Evolutionary conservation across 2,888 invertebrate genomes (phyloP), one percentile per base, ranked within the genome.

Genomic region (Agrochola macilenta): DNA sequence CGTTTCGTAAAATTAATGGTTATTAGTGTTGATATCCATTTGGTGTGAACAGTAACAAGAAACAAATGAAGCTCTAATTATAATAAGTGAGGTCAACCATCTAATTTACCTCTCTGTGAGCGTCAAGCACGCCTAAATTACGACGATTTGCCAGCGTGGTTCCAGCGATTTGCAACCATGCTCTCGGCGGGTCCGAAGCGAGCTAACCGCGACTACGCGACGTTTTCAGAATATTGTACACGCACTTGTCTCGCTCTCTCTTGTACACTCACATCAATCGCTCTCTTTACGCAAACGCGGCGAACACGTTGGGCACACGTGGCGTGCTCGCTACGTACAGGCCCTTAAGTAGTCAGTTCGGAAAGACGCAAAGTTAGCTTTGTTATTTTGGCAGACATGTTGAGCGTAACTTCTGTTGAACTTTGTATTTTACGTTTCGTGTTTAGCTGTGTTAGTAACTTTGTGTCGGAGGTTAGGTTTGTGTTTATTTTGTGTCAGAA

Each of bases 341-440:
- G 11, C 43, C 43, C 11, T 43, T 43, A 65, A 14, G 17, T 14
- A 43, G n/a, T 57, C 14, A 7, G 57, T 66, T 57, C 57, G 12
- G 11, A 68, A 58, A 63, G 66, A 68, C 30, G 69, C 23, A 5
- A 35, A 82, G 68, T 68, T 60, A 82, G 63, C 64, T 49, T 71
- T 74, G 60, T 69, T 69, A 54, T 23, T 30, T 71, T 49, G n/a
- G 57, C 30, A 68, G 60, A 66, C 52, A 52, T 71, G 58, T 76
- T 35, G n/a, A 9, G 23, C 14, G 49, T 39, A 54, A 69, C 71
- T 66, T 30, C 14, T 49, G 65, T 61, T 69, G 14, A 60, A 75
- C 60, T 75, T 69, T 46, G 52, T 75, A 74, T 35, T 80, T 57
- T 26, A 30, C 14, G 46, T 58, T 57, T 43, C 12, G 23, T 17